Percentiles rank a stretch among this genome's conserved stretches.
Conservation (phyloP, 2,888 invertebrate genomes). For the Hetaerina titia region DNA sequence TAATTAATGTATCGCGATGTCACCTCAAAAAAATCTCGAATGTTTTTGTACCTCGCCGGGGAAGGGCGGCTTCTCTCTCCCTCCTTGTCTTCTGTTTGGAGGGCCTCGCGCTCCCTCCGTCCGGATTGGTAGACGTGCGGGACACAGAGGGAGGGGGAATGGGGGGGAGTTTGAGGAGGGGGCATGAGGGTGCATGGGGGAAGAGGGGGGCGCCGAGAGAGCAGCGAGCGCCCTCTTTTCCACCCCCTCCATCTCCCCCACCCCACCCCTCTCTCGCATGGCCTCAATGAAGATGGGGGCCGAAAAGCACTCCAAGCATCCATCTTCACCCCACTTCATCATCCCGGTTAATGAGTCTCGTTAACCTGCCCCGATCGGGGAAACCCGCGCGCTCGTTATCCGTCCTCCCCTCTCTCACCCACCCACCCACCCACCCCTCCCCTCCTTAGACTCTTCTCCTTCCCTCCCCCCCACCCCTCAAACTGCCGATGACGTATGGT, state of each 20-base stretch:
- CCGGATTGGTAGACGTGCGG: not conserved
- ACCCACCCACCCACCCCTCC: not conserved
- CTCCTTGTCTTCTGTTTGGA: not conserved
- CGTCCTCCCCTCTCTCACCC: not conserved
- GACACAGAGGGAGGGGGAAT: too few relatives aligned
- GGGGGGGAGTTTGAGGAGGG: not conserved
- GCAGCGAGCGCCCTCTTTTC: not conserved
- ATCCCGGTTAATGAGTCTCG: conserved; percentile 39
- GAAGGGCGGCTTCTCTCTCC: not conserved
- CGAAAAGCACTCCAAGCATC: conserved; percentile 26
- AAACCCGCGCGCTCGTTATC: conserved; percentile 30
- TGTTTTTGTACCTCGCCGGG: conserved; percentile 2
- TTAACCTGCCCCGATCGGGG: conserved; percentile 35
- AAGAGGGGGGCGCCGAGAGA: not conserved
- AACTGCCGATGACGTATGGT: conserved; percentile 35
- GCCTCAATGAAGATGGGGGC: conserved; percentile 27
- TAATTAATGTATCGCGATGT: conserved; percentile 39
- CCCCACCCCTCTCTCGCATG: not conserved
- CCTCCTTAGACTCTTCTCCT: not conserved
- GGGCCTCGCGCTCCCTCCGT: not conserved
- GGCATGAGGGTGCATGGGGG: not conserved
- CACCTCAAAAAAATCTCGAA: conserved; percentile 29
- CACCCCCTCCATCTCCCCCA: not conserved
- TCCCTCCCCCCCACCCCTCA: not conserved
- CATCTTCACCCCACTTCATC: conserved; percentile 35